Conservation (phyloP, 2,797 vertebrate genomes). For the Acanthopagrus latus region DNA sequence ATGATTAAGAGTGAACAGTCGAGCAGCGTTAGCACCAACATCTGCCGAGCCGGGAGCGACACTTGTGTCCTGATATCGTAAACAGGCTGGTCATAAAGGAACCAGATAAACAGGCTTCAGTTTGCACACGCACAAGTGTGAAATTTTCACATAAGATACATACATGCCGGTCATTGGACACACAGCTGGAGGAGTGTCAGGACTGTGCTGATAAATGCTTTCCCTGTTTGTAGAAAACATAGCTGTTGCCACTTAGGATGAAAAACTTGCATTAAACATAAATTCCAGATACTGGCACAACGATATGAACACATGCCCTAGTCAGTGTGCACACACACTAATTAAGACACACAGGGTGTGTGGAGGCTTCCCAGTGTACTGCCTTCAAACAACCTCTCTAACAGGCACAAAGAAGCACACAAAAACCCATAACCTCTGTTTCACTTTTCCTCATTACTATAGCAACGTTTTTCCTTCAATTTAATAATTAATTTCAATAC, state of each 20-base stretch:
- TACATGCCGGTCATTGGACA: slow-evolving; percentile 58
- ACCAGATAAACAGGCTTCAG: slow-evolving; percentile 52
- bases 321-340: not conserved
- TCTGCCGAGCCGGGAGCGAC: slow-evolving; percentile 69
- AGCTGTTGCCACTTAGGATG: slow-evolving; percentile 23
- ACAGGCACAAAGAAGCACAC: not conserved
- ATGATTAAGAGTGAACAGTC: slow-evolving; percentile 76
- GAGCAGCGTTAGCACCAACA: slow-evolving; percentile 62
- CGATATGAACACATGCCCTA: not conserved
- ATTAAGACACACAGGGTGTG: slow-evolving; percentile 2
- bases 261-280: slow-evolving; percentile 1
- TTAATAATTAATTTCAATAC: too few relatives aligned
- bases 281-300: slow-evolving; percentile 1
- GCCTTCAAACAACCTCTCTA: not conserved
- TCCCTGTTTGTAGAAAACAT: slow-evolving; percentile 35
- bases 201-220: slow-evolving; percentile 58
- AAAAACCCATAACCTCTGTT: not conserved
- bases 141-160: slow-evolving; percentile 35
- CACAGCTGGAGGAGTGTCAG: slow-evolving; percentile 65
- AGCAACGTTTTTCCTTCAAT: not conserved
- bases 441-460: not conserved
- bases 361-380: not conserved
- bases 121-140: slow-evolving; percentile 16
- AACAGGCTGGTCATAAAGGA: slow-evolving; percentile 43
- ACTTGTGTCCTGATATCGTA: slow-evolving; percentile 48